These are phyloP conservation scores for Herminia tarsipennalis DNA, from an alignment of 2,888 invertebrate species.

Conservation along the genomic window DNA sequence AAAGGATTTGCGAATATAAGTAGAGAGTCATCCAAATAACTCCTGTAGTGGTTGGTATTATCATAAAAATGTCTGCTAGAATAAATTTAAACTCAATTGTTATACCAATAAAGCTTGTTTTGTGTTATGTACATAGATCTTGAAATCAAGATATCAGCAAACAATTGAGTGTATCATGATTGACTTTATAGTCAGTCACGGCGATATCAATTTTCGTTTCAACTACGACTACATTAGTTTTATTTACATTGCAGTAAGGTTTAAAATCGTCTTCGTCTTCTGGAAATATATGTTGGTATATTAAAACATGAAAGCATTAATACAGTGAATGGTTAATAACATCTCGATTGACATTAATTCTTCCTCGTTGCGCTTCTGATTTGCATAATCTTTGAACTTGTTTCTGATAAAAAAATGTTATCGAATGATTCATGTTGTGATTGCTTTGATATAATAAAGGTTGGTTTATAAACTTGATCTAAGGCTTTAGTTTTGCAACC, in stretches of 20 bases:
- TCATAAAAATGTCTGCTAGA: slow-evolving; percentile 17
- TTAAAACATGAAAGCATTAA: slow-evolving; percentile 53
- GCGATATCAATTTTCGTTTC: slow-evolving; percentile 10
- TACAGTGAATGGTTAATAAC: slow-evolving; percentile 59
- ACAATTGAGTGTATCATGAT: slow-evolving; percentile 65
- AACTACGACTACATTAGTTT: slow-evolving; percentile 4
- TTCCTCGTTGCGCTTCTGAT: slow-evolving; percentile 65
- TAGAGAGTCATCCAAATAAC: slow-evolving; percentile 57
- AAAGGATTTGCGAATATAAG: slow-evolving; percentile 56
- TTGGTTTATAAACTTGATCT: slow-evolving; percentile 25
- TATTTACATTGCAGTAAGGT: slow-evolving; percentile 11
- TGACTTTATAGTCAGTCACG: slow-evolving; percentile 53
- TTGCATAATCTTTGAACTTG: slow-evolving; percentile 67
- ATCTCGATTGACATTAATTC: slow-evolving; percentile 69
- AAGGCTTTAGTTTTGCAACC: background rate
- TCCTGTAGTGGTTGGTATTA: slow-evolving; percentile 47
- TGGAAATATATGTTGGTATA: slow-evolving; percentile 30
- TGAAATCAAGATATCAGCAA: slow-evolving; percentile 57
- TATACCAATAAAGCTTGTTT: slow-evolving; percentile 7
- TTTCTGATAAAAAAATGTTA: slow-evolving; percentile 44
- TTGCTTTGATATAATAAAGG: slow-evolving; percentile 22
- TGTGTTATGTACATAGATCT: slow-evolving; percentile 23
- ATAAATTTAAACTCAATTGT: slow-evolving; percentile 25
- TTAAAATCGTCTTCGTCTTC: slow-evolving; percentile 14
- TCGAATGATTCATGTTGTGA: slow-evolving; percentile 34